Base-by-base conservation (phyloP, 2,113 vertebrate species). In the Bombycilla garrulus region DNA sequence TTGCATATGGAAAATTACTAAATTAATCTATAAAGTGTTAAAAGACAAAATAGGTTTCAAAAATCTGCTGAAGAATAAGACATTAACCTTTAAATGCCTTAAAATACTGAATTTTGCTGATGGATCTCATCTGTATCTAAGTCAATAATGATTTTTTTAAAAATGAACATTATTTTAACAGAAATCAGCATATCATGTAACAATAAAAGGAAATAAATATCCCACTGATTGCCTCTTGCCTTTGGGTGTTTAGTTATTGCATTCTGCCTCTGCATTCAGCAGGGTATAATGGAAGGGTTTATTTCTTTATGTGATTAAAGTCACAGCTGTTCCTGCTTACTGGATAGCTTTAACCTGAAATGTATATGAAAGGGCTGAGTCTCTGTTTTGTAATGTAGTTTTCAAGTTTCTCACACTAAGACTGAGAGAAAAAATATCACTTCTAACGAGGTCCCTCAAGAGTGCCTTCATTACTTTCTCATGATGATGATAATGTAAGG, bases 251-350 rank as follows among this genome's bases (percentile, higher is more conserved):
- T 88, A 78, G 92, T 94, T 96, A 67, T 95, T 91, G 35, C 83
- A 92, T 95, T 95, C 85, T 96, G 70, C 79, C 60, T 96, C 91
- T 90, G 21, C 67, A 95, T 96, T 96, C 91, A 95, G 91, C 80
- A 91, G 79, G 51, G 60, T 70, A 92, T 96, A 96, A 97, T 97
- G 76, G 84, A 93, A 96, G 90, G 26, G 81, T 96, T 97, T 94
- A 96, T 97, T 97, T 95, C 96, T 96, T 96, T 90, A 81, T 74
- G 88, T 95, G 95, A 96, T 97, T 95, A 97, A 96, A 97, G 90
- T 92, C 93, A 94, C 96, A 97, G 94, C 92, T 97, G 96, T 96
- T 97, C 62, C 36, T 19, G n/a, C 87, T 96, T 96, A 96, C 22
- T 94, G 81, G 57, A 94, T 93, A 92, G 78, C 86, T 86, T 95